phyloP scores from a whole-genome alignment of 2,888 invertebrate species.

The Tyria jacobaeae region DNA sequence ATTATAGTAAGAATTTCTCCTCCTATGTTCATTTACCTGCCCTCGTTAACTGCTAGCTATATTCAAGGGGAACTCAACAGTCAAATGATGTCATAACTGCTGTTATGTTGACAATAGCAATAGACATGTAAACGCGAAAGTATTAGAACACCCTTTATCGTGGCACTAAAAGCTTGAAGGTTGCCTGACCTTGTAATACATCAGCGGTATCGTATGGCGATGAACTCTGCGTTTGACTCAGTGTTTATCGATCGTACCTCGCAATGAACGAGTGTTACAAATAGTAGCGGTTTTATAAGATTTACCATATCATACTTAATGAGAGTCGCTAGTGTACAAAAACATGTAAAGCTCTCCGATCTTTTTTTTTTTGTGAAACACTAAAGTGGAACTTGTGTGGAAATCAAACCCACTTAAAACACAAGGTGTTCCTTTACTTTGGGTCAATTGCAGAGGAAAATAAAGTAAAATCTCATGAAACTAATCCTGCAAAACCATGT shows the following conservation, averaged over 20 bases:
- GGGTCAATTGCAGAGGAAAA: not conserved
- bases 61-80: constrained; percentile 26
- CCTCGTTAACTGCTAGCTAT: constrained; percentile 6
- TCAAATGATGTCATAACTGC: constrained; percentile 57
- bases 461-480: not conserved
- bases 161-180: constrained; percentile 59
- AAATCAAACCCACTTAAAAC: not conserved
- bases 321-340: no score
- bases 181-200: constrained; percentile 74
- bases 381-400: not conserved
- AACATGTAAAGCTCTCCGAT: not conserved
- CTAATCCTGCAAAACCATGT: not conserved
- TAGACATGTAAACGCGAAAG: constrained; percentile 54
- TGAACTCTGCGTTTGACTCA: constrained; percentile 61
- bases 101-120: constrained; percentile 58
- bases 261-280: constrained; percentile 42
- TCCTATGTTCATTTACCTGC: constrained; percentile 3
- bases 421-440: not conserved
- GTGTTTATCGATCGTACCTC: constrained; percentile 63
- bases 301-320: no score
- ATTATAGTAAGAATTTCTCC: no score
- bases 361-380: not conserved
- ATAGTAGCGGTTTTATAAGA: constrained; percentile 15
- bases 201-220: constrained; percentile 61
- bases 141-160: constrained; percentile 61